phyloP scores from a whole-genome alignment of 2,113 vertebrate species.

The Pygoscelis antarcticus region DNA sequence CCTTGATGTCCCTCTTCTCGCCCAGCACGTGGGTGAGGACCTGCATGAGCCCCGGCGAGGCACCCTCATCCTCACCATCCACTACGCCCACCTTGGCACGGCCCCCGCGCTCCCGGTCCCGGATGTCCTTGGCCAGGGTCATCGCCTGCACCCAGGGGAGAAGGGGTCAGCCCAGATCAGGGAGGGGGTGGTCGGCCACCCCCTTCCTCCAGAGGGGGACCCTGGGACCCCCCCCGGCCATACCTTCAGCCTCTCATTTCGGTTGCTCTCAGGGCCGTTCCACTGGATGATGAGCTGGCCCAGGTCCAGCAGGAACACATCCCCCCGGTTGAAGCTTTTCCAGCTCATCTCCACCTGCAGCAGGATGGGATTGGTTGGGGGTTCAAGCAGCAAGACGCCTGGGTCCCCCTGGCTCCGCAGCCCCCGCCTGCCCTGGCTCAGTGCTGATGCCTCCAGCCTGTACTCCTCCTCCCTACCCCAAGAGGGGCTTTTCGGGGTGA shows the following conservation, averaged over 20 bases:
- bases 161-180: not conserved
- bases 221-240: accelerated
- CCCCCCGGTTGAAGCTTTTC: slow-evolving; percentile 87
- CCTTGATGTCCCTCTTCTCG: slow-evolving; percentile 72
- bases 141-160: slow-evolving; percentile 70
- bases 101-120: slow-evolving; percentile 85
- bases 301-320: slow-evolving; percentile 86
- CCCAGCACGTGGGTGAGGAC: slow-evolving; percentile 79
- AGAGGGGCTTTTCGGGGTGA: not conserved
- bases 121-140: slow-evolving; percentile 87
- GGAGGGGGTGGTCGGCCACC: not conserved
- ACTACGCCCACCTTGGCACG: slow-evolving; percentile 81
- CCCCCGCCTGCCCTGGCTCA: not conserved
- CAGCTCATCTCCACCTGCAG: slow-evolving; percentile 87
- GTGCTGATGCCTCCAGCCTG: not conserved
- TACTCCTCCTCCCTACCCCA: not conserved
- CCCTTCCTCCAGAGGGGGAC: not conserved
- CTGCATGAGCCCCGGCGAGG: slow-evolving; percentile 76
- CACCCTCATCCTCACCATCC: slow-evolving; percentile 78
- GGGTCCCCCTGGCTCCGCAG: not conserved
- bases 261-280: slow-evolving; percentile 86
- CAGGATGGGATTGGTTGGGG: not conserved
- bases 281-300: slow-evolving; percentile 89
- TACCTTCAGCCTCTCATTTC: slow-evolving; percentile 84
- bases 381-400: not conserved